Evolutionary conservation across 2,888 invertebrate species (phyloP), one percentile per base, ranked within the genome.

Genomic region (Gymnoscelis rufifasciata): DNA sequence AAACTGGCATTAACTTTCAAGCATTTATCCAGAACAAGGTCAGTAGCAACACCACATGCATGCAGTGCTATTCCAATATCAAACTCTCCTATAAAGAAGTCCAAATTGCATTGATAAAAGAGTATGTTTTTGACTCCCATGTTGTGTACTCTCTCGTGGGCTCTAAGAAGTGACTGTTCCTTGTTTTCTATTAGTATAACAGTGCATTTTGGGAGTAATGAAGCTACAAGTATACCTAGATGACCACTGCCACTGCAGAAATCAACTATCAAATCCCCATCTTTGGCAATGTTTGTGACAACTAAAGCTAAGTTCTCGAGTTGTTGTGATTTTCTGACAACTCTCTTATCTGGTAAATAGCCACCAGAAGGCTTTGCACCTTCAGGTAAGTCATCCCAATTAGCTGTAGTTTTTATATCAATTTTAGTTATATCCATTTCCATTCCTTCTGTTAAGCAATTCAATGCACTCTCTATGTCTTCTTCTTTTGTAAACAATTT

Each of bases 221-320:
- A 88, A 0, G 97, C 97, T 14, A 97, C 70, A 3, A 97, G 75
- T 52, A 98, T 94, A 0, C 97, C 98, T 47, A 98, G 87, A 79
- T 98, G 97, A 0, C 98, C 98, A 62, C 96, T 94, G 1, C 98
- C 98, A 64, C 96, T 94, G 74, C 98, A 98, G 78, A 98, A 98
- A 74, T 98, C 98, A 0, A 98, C 95, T 59, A 98, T 94, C 10
- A 90, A 80, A 62, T 95, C 91, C 0, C 92, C 91, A 0, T 89
- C 74, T 60, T 88, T 88, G 0, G 94, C 93, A 45, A 97, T 78
- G 43, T 90, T 90, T n/a, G 93, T 71, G 0, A 94, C 93, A 23
- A 95, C 93, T 63, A 92, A 91, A 11, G 92, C 92, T 59, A 98
- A 84, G 74, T 95, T 97, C 76, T 96, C 94, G 28, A 98, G 74